Evolutionary conservation across 2,797 vertebrate species (phyloP), one percentile per base, ranked within the genome.

Genomic region (Cuculus canorus): DNA sequence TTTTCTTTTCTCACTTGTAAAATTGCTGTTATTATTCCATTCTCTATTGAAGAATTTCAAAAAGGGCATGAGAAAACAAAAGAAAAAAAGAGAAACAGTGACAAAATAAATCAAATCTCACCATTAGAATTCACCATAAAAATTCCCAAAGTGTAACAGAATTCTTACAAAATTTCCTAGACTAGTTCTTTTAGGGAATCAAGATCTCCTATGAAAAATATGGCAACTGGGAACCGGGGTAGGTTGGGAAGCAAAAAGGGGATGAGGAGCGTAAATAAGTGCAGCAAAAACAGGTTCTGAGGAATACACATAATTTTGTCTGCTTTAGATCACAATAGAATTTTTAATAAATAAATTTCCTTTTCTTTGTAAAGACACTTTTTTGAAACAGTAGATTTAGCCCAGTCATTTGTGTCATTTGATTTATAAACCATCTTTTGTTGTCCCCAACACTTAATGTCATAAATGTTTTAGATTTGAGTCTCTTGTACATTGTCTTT

Each of bases 401-500:
- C 99, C 99, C 99, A 99, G 98, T 98, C 98, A 98, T 98, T 98
- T 99, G 98, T 98, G 98, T 99, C 98, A 98, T 97, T 97, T 98
- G 77, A 91, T 98, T 99, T 98, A 98, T 98, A 98, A 98, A 99
- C 96, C 97, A 98, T 98, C 98, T 98, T 95, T 98, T 93, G 95
- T 98, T 97, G 96, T 97, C 93, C 95, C 94, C 97, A 87, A 94
- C 97, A 96, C 95, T 83, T 97, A 97, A 97, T 96, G 98, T 97
- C 98, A 97, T 97, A 97, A 98, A 98, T 97, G 98, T 97, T 97
- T 99, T 97, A 99, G 97, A 99, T 99, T 95, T 99, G 99, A 98
- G 99, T 99, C 99, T 99, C 99, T 99, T 99, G 99, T 97, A 99
- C 99, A 98, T 99, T 99, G 99, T 99, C 99, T 99, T 99, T 99